phyloP scores from a whole-genome alignment of 1,140 invertebrate species.

The Trissolcus basalis region DNA sequence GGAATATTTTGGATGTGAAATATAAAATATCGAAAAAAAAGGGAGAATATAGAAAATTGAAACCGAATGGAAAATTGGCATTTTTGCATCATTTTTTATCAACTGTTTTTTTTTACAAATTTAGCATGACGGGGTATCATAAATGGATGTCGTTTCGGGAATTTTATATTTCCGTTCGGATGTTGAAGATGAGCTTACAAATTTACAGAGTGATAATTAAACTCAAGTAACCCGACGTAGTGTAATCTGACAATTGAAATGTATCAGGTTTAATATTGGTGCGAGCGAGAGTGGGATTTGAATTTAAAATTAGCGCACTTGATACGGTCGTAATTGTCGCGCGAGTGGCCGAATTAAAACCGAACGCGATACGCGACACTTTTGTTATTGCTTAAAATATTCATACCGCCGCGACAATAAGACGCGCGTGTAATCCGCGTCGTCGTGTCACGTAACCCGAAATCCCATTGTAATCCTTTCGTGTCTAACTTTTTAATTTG shows the following conservation, averaged over 20 bases:
- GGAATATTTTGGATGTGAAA: no score
- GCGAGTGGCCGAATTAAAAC: constrained; percentile 45
- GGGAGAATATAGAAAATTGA: no score
- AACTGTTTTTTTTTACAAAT: no score
- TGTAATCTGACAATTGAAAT: constrained; percentile 29
- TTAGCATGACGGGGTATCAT: no score
- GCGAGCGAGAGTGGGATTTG: constrained; percentile 6
- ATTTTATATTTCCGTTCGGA: no score
- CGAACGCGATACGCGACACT: constrained; percentile 27
- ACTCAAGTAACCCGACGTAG: constrained; percentile 16
- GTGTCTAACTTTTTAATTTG: constrained; percentile 56
- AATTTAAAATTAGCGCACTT: constrained; percentile 32
- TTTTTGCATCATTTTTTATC: no score
- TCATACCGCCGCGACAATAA: constrained; percentile 41
- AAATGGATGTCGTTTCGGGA: no score
- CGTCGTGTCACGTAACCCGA: constrained; percentile 43
- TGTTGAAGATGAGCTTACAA: no score
- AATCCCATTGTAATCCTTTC: constrained; percentile 53
- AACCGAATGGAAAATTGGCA: no score
- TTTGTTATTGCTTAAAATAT: constrained; percentile 51
- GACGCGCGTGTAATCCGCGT: constrained; percentile 46
- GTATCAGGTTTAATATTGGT: constrained; percentile 18
- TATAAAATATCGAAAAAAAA: no score
- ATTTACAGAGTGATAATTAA: constrained; percentile 4
- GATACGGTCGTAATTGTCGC: constrained; percentile 43